Conservation (phyloP, 2,888 invertebrate species). For the Epinotia demarniana region DNA sequence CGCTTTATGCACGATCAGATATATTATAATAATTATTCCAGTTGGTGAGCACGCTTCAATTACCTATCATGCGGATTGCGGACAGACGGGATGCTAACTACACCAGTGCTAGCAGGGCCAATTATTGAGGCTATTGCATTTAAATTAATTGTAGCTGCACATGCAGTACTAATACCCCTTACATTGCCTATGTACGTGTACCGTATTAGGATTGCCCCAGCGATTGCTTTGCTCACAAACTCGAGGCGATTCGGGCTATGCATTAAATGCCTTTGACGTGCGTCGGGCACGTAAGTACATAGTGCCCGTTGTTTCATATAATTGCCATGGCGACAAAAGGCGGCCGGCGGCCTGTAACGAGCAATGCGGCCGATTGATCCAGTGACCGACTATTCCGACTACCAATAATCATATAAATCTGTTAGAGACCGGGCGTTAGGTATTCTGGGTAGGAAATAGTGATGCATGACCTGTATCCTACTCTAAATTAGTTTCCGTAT, state of each 20-base stretch:
- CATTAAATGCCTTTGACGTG: slow-evolving; percentile 74
- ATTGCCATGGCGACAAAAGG: slow-evolving; percentile 38
- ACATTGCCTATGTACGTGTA: slow-evolving; percentile 60
- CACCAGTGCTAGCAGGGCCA: slow-evolving; percentile 60
- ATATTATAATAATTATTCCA: slow-evolving; percentile 38
- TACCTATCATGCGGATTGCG: slow-evolving; percentile 39
- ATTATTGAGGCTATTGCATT: slow-evolving; percentile 80
- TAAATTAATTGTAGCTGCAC: slow-evolving; percentile 78
- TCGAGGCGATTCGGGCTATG: slow-evolving; percentile 70
- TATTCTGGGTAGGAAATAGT: slow-evolving; percentile 20
- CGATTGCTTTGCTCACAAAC: slow-evolving; percentile 77
- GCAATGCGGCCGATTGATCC: slow-evolving; percentile 17
- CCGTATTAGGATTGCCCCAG: slow-evolving; percentile 71
- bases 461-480: neutral
- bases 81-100: slow-evolving; percentile 42
- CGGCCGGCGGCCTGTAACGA: slow-evolving; percentile 4
- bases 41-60: slow-evolving; percentile 28
- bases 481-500: neutral
- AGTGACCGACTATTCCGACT: slow-evolving; percentile 24
- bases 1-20: slow-evolving; percentile 46
- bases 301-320: slow-evolving; percentile 37
- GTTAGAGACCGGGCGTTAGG: slow-evolving; percentile 7
- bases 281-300: slow-evolving; percentile 33
- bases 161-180: slow-evolving; percentile 67
- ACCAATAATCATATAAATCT: slow-evolving; percentile 33